phyloP scores from a whole-genome alignment of 2,888 invertebrate genomes.

The Trichopria drosophilae region DNA sequence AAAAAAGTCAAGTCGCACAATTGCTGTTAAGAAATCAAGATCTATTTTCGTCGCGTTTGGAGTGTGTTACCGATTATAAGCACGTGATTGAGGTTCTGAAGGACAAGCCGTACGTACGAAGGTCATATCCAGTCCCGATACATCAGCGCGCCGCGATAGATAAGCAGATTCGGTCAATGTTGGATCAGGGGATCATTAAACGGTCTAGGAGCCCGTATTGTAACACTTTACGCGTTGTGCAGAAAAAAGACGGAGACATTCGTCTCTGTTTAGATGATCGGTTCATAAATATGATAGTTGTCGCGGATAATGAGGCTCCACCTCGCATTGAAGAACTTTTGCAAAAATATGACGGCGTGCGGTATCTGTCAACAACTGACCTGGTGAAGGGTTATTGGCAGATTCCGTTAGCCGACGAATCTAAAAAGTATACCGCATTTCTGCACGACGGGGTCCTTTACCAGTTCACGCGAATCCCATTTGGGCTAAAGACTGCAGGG shows the following conservation, averaged over 20 bases:
- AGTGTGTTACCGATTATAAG: not conserved
- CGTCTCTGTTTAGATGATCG: slow-evolving; percentile 47
- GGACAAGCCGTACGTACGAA: not conserved
- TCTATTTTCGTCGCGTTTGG: not conserved
- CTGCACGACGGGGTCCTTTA: slow-evolving; percentile 22
- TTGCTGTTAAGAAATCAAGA: not conserved
- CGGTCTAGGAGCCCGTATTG: no score
- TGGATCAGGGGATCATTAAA: no score
- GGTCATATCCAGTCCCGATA: not conserved
- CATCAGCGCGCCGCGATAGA: not conserved
- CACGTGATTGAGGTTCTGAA: not conserved
- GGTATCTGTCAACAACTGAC: slow-evolving; percentile 32
- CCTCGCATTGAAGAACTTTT: slow-evolving; percentile 32
- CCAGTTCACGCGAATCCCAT: slow-evolving; percentile 38
- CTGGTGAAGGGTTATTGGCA: slow-evolving; percentile 31
- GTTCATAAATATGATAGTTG: slow-evolving; percentile 41
- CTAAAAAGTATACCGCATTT: slow-evolving; percentile 25
- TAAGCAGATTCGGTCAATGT: no score
- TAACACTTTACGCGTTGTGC: no score
- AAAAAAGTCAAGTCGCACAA: not conserved
- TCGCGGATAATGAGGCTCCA: slow-evolving; percentile 41
- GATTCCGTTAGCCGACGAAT: slow-evolving; percentile 9
- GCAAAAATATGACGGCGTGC: slow-evolving; percentile 25
- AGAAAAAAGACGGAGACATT: slow-evolving; percentile 42
- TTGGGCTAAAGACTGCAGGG: slow-evolving; percentile 41